Evolutionary conservation across 2,888 invertebrate species (phyloP).

Genomic region (Prosopocoilus inquinatus): DNA sequence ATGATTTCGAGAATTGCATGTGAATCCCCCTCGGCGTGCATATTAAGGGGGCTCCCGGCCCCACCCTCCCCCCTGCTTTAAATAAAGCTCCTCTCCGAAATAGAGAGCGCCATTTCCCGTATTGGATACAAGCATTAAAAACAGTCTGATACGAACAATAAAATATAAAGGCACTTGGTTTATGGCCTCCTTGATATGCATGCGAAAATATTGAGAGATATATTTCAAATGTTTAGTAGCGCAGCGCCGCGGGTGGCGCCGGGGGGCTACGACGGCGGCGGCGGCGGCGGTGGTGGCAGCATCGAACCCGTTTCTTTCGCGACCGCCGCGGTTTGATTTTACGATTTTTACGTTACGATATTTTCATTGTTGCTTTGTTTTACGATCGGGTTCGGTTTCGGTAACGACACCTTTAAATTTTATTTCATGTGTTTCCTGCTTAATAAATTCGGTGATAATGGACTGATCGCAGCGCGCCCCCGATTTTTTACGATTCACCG

Average conservation of each 20-base stretch:
- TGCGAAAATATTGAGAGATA: conserved; percentile 45
- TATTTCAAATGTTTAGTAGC: conserved; percentile 39
- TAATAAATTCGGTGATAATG: too few species aligned
- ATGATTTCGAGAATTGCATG: too few species aligned
- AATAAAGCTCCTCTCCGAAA: conserved; percentile 22
- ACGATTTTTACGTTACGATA: conserved; percentile 18
- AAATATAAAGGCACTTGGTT: conserved; percentile 47
- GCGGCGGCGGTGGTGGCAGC: conserved; percentile 25
- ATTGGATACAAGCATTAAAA: conserved; percentile 49
- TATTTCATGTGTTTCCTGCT: too few species aligned
- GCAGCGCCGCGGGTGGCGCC: conserved; percentile 32
- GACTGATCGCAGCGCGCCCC: too few species aligned
- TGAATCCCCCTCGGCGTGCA: too few species aligned
- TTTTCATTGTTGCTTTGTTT: conserved; percentile 9
- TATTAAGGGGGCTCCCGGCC: background rate
- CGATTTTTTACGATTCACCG: too few species aligned
- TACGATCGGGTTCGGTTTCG: background rate
- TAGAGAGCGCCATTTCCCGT: conserved; percentile 41
- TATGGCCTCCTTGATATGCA: conserved; percentile 46
- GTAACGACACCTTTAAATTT: background rate
- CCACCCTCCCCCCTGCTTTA: background rate
- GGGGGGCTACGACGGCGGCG: conserved; percentile 10
- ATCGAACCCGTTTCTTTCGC: conserved; percentile 20
- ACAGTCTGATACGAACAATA: conserved; percentile 46
- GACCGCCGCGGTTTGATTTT: conserved; percentile 29